Base-by-base conservation (phyloP, 2,113 vertebrate species). In the Epinephelus fuscoguttatus region DNA sequence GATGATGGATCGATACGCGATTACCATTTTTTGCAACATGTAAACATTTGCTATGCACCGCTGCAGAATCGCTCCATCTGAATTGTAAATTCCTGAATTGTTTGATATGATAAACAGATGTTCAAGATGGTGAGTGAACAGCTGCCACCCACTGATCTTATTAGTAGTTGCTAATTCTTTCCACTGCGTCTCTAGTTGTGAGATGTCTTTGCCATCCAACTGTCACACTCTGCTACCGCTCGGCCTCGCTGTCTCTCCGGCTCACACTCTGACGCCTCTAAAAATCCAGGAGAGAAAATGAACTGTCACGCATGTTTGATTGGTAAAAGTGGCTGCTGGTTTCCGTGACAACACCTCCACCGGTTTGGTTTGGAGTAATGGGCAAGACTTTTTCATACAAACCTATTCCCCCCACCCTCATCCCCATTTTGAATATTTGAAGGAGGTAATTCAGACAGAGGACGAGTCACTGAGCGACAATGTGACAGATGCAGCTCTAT, bases 101-200 rank as follows among this genome's bases (percentile, higher is more conserved):
- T 82, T 67, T 74, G 84, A 88, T 70, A 37, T 45, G 69, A 79
- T 64, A 87, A 89, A 62, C 88, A 93, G 83, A 84, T 85, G 82
- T 88, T 89, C 1, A 50, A 17, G 75, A 82, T 77, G 75, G 63
- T 11, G 70, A 80, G 86, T 13, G 78, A 92, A 73, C 87, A 91
- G 77, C 88, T 91, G 93, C 88, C 78, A 52, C 87, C 82, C 56
- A 12, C 80, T 83, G 90, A 89, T 85, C 85, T 84, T 82, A 85
- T 91, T 84, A 91, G 83, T 42, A 69, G 70, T 49, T 66, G 80
- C 81, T 92, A 84, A 92, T 89, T 87, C 81, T 68, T 81, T 47
- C 78, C 70, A 56, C 78, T 50, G 67, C 5, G 64, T 70, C 57
- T 85, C 64, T 3, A 75, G 80, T 90, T 60, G 79, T 62, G 86